phyloP scores from a whole-genome alignment of 2,888 invertebrate genomes.

The Lasioglossum figueresi region DNA sequence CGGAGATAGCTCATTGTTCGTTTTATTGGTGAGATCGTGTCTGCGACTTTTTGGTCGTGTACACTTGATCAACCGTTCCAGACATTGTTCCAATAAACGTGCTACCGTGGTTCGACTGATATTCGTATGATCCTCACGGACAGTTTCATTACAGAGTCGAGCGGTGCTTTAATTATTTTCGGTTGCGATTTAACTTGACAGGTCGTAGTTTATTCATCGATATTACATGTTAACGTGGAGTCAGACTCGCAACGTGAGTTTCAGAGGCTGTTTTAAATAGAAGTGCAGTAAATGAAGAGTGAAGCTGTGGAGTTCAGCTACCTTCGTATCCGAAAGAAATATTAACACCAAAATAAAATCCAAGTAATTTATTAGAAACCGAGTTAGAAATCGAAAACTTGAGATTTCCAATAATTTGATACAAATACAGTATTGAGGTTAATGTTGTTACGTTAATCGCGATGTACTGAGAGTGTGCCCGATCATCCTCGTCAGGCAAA shows the following conservation, averaged over 20 bases:
- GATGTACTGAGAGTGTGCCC: too few relatives aligned
- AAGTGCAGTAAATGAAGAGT: neutral
- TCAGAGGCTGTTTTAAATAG: neutral
- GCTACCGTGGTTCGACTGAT: neutral
- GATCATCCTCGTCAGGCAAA: neutral
- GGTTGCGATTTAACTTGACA: neutral
- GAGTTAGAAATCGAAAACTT: neutral
- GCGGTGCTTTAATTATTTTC: neutral
- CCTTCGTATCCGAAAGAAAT: neutral
- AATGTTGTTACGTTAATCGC: too few relatives aligned
- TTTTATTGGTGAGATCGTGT: neutral
- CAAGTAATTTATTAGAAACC: neutral
- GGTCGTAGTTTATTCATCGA: neutral
- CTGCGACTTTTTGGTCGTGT: neutral
- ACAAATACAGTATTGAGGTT: neutral
- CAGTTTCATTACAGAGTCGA: neutral
- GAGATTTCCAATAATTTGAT: neutral
- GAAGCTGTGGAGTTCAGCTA: neutral
- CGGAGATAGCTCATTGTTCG: neutral
- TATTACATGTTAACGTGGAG: neutral
- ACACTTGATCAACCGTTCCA: neutral
- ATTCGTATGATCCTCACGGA: neutral
- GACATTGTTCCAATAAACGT: neutral
- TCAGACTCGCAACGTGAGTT: neutral
- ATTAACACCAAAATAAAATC: neutral